phyloP scores from a whole-genome alignment of 2,888 invertebrate genomes.

The Ischnura elegans region DNA sequence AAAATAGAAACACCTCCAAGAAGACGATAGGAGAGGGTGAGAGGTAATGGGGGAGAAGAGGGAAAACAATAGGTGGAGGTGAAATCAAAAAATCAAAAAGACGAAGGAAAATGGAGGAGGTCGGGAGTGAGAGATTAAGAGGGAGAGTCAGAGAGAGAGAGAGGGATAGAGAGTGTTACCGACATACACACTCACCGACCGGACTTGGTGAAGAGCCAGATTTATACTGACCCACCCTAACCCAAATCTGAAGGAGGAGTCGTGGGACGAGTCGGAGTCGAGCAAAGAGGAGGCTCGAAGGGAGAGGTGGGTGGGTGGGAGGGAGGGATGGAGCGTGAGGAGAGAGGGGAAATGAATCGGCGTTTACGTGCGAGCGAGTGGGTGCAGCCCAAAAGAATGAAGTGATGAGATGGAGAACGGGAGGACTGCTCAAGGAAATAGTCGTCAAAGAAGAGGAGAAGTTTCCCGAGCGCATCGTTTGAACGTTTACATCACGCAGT shows the following conservation, averaged over 20 bases:
- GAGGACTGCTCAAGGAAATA: neutral
- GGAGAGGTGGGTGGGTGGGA: neutral
- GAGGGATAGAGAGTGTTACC: neutral
- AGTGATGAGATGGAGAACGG: neutral
- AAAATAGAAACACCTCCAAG: too few species aligned
- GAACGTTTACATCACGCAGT: neutral
- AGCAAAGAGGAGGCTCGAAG: neutral
- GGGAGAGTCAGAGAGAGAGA: neutral
- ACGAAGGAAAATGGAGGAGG: neutral
- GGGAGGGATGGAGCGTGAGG: neutral
- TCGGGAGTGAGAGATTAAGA: neutral
- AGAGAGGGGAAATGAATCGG: neutral
- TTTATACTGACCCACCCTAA: constrained; percentile 61
- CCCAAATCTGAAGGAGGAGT: constrained; percentile 36
- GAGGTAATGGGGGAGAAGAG: neutral
- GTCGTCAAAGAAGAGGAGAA: too few species aligned
- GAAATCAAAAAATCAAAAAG: neutral
- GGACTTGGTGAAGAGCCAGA: constrained; percentile 63
- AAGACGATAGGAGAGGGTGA: neutral
- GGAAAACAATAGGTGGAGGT: neutral
- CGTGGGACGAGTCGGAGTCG: neutral
- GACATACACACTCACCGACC: neutral
- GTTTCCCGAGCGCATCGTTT: too few species aligned
- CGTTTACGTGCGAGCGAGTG: neutral
- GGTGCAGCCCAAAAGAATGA: neutral